These are phyloP conservation scores for Arenicola marina DNA, from an alignment of 2,888 invertebrate genomes.

Conservation along the genomic window DNA sequence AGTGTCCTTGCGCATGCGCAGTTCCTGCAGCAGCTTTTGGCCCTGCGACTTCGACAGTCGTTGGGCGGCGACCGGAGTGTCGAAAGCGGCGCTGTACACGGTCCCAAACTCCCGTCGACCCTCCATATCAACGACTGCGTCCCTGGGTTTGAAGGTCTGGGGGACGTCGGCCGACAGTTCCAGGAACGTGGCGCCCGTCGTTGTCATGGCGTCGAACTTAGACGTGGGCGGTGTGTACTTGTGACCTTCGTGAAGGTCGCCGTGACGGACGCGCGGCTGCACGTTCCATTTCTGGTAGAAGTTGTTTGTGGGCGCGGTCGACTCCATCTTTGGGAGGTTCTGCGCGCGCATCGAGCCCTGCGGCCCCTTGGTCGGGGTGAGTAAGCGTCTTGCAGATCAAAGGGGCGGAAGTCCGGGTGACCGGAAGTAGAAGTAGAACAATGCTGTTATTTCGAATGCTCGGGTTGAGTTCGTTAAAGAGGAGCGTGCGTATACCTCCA, in stretches of 20 bases:
- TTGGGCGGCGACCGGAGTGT: neutral
- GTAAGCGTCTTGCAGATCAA: too few species aligned
- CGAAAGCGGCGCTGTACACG: slow-evolving; percentile 8
- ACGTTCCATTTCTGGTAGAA: slow-evolving; percentile 45
- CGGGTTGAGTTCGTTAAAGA: too few species aligned
- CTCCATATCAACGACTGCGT: slow-evolving; percentile 33
- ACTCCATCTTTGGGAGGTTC: too few species aligned
- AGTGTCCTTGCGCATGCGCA: slow-evolving; percentile 19
- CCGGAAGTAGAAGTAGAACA: too few species aligned
- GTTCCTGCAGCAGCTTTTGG: slow-evolving; percentile 18
- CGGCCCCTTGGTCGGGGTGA: too few species aligned
- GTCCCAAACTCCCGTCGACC: slow-evolving; percentile 49
- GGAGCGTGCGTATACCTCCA: too few species aligned
- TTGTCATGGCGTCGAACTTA: slow-evolving; percentile 40
- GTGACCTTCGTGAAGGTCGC: slow-evolving; percentile 53
- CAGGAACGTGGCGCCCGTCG: slow-evolving; percentile 39
- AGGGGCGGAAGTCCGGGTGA: too few species aligned
- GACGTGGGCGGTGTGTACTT: slow-evolving; percentile 45
- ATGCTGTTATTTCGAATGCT: too few species aligned
- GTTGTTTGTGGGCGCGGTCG: too few species aligned
- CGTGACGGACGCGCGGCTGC: slow-evolving; percentile 39
- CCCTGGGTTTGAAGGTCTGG: slow-evolving; percentile 42
- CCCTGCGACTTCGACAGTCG: slow-evolving; percentile 18
- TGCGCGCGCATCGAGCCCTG: too few species aligned
- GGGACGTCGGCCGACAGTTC: slow-evolving; percentile 40